Percentiles rank a stretch among this genome's conserved stretches.
phyloP scores from a whole-genome alignment of 1,140 invertebrate species.

The Drosophila bocqueti region DNA sequence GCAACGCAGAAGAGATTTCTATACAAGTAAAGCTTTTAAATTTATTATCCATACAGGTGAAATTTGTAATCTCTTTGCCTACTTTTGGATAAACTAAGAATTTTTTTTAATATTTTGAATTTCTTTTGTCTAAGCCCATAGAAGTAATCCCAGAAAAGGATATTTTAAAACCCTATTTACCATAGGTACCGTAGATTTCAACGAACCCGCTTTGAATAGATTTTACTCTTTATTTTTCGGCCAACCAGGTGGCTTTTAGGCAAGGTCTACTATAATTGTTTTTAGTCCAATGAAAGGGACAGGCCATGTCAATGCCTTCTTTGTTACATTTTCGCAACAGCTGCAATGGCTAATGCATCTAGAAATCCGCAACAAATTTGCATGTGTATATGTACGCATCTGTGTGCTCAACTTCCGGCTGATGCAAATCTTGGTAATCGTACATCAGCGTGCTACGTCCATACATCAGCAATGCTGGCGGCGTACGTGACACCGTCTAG shows the following conservation, averaged over 20 bases:
- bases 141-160: not conserved
- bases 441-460: not conserved
- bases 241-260: conserved; percentile 2
- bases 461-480: conserved; percentile 14
- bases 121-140: not conserved
- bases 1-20: not conserved
- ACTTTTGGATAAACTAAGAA: not conserved
- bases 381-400: conserved; percentile 3
- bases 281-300: conserved; percentile 9
- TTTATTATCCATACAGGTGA: not conserved
- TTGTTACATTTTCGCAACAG: conserved; percentile 24
- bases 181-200: not conserved
- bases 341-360: conserved; percentile 14
- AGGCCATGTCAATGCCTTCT: conserved; percentile 27
- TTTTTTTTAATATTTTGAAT: not conserved
- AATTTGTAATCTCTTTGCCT: not conserved
- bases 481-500: conserved; percentile 66
- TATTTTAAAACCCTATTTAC: not conserved
- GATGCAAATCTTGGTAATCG: conserved; percentile 12
- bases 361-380: conserved; percentile 21
- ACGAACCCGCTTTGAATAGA: not conserved
- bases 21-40: not conserved
- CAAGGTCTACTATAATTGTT: conserved; percentile 3
- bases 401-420: conserved; percentile 14
- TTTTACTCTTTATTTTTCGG: not conserved